Conservation (phyloP, 2,113 vertebrate species). For the Cettia cetti region DNA sequence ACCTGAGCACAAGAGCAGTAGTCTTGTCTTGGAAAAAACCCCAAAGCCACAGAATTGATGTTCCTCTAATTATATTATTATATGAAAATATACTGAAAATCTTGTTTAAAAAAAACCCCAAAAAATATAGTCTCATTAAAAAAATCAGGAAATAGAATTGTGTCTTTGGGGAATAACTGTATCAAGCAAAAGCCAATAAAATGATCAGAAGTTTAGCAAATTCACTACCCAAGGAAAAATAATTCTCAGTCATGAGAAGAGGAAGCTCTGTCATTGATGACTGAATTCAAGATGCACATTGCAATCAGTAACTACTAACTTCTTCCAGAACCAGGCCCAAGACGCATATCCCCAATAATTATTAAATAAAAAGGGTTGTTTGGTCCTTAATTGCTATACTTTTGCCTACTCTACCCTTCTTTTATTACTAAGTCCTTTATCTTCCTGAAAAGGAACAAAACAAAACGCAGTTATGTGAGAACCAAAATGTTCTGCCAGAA, state of each 20-base stretch:
- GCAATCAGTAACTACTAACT: neutral
- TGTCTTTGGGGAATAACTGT: neutral
- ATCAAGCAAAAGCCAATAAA: neutral
- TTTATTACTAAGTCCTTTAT: neutral
- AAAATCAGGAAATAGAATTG: neutral
- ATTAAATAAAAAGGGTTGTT: neutral
- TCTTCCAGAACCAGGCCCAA: neutral
- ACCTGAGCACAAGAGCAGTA: neutral
- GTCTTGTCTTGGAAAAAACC: neutral
- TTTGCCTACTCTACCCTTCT: neutral
- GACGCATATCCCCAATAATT: neutral
- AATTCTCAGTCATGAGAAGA: neutral
- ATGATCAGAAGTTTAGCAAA: neutral
- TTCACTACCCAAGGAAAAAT: neutral
- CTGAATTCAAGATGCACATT: neutral
- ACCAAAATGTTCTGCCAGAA: constrained; percentile 55
- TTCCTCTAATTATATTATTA: neutral
- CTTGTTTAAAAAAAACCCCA: neutral
- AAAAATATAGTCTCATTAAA: neutral
- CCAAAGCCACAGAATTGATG: neutral
- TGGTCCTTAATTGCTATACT: neutral
- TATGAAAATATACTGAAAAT: neutral
- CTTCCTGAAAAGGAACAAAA: neutral
- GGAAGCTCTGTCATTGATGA: neutral
- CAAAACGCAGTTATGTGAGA: neutral